Evolutionary conservation across 2,888 invertebrate species (phyloP), one percentile per base, ranked within the genome.

Genomic region (Eurois occulta): DNA sequence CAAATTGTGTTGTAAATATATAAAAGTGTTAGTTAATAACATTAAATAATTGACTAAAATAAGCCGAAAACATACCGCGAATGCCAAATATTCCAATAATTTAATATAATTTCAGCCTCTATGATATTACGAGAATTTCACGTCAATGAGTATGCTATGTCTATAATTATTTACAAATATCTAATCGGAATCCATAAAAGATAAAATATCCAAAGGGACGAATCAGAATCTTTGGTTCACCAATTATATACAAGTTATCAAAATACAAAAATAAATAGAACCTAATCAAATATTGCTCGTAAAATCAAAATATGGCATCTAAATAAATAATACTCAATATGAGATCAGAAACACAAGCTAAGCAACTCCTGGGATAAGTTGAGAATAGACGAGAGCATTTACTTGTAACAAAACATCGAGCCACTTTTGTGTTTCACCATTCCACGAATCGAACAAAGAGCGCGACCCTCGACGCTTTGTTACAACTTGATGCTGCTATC

Each of bases 241-340:
- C 91, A 94, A 94, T 93, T 95, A 95, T 95, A 92, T 95, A 96
- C 95, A 95, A 93, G 87, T 91, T 92, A 89, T 91, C 89, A 91
- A 90, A 91, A 89, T 91, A 93, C 87, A 87, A 89, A 89, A 94
- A 94, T 94, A 95, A 94, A 94, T 93, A 93, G 79, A 90, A 91
- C 90, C 91, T 94, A 93, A 92, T 90, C 88, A 89, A 93, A 92
- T 93, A 94, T 95, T 95, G 94, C 93, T 94, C 90, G 90, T 94
- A 91, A 91, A 94, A 92, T 92, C 91, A 92, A 94, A 94, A 94
- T 96, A 96, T 96, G 96, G 96, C 96, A 96, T 95, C 95, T 95
- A 95, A 95, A 96, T 96, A 96, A 96, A 96, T 96, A 96, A 96
- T 96, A 96, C 95, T 96, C 94, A 92, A 93, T 93, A 95, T 96